Evolutionary conservation across 2,888 invertebrate species (phyloP).

Genomic region (Protonemura montana): DNA sequence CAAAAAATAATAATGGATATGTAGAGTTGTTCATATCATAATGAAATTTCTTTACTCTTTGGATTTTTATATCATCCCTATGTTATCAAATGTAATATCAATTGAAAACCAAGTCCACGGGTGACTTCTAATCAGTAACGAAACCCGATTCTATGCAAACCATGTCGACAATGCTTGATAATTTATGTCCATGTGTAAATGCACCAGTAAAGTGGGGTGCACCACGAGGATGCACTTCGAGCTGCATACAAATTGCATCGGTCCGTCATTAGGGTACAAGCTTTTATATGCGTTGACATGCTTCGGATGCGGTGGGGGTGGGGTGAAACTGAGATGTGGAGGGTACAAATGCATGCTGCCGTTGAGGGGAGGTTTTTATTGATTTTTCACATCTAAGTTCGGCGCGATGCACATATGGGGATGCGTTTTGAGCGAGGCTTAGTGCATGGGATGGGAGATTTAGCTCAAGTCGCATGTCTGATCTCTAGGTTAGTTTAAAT

Average conservation of each 20-base stretch:
- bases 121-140: too few relatives aligned
- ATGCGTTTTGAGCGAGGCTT: neutral
- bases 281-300: neutral
- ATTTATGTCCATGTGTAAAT: too few relatives aligned
- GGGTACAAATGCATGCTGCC: neutral
- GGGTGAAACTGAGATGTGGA: neutral
- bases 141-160: too few relatives aligned
- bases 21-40: too few relatives aligned
- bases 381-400: neutral
- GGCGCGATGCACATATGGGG: neutral
- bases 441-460: neutral
- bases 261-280: neutral
- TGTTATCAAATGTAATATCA: too few relatives aligned
- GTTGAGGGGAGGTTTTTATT: neutral
- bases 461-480: neutral
- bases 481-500: neutral
- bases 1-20: too few relatives aligned
- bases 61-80: too few relatives aligned
- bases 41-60: too few relatives aligned
- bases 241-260: conserved; percentile 7
- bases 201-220: neutral
- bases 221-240: neutral
- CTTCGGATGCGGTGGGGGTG: neutral
- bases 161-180: too few relatives aligned
- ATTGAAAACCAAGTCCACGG: too few relatives aligned